These are phyloP conservation scores for Semnornis frantzii DNA, from an alignment of 2,113 vertebrate genomes.

Conservation along the genomic window DNA sequence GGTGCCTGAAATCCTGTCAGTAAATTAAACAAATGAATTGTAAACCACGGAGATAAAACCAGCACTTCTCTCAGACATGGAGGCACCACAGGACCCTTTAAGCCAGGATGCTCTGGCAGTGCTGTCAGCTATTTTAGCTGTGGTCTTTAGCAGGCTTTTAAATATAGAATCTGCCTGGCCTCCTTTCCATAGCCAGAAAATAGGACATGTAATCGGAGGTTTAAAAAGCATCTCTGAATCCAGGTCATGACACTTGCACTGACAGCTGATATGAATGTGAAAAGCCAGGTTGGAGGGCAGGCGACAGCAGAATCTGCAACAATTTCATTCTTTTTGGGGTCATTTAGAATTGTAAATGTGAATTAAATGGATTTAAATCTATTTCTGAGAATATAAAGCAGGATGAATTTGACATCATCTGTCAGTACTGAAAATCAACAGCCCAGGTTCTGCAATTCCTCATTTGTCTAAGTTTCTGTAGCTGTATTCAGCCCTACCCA, in stretches of 20 bases:
- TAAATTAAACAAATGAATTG: background rate
- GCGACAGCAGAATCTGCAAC: background rate
- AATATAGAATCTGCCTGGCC: conserved; percentile 62
- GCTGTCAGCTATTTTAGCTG: background rate
- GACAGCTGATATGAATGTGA: background rate
- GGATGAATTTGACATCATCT: background rate
- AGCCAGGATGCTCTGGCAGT: background rate
- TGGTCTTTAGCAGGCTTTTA: conserved; percentile 24
- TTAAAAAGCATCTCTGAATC: conserved; percentile 42
- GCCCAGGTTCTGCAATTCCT: background rate
- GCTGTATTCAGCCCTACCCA: background rate
- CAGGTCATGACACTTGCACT: conserved; percentile 15
- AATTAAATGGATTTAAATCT: background rate
- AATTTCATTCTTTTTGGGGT: background rate
- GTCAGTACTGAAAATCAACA: background rate
- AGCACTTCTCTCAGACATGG: background rate
- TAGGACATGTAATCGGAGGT: background rate
- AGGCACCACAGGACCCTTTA: background rate
- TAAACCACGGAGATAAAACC: background rate
- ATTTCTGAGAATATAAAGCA: background rate
- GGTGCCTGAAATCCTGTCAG: background rate
- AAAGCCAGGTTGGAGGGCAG: background rate
- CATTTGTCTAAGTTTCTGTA: background rate
- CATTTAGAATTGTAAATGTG: background rate
- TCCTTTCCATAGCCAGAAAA: conserved; percentile 36